Percentiles rank a stretch among this genome's conserved stretches.
Evolutionary conservation across 2,113 vertebrate species (phyloP).

Genomic region (Mus spicilegus): DNA sequence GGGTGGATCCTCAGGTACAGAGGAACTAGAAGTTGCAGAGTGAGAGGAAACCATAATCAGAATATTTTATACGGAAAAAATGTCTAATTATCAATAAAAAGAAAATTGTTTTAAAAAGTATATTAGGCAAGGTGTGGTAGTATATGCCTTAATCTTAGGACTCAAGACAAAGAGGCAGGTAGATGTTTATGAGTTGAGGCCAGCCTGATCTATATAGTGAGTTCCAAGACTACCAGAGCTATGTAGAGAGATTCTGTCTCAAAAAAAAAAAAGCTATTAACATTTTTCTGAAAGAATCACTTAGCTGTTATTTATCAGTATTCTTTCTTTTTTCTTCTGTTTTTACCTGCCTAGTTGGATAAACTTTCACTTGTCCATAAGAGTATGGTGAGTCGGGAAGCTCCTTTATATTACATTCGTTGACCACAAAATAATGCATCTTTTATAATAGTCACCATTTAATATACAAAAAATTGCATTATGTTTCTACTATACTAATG

Average conservation of each 20-base stretch:
- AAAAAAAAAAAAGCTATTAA: neutral
- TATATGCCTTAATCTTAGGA: neutral
- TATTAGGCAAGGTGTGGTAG: neutral
- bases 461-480: neutral
- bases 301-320: neutral
- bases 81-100: neutral
- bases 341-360: neutral
- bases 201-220: neutral
- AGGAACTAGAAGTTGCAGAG: neutral
- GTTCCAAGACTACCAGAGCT: neutral
- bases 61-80: neutral
- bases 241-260: neutral
- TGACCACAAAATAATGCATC: neutral
- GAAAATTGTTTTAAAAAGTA: neutral
- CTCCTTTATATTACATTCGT: neutral
- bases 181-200: neutral
- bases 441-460: neutral
- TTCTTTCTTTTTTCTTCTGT: neutral
- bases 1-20: neutral
- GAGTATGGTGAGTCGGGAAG: neutral
- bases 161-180: neutral
- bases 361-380: neutral
- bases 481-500: slow-evolving; percentile 10
- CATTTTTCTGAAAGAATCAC: slow-evolving; percentile 7
- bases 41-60: neutral